These are phyloP conservation scores for Pholis gunnellus DNA, from an alignment of 2,113 vertebrate genomes.

Conservation along the genomic window DNA sequence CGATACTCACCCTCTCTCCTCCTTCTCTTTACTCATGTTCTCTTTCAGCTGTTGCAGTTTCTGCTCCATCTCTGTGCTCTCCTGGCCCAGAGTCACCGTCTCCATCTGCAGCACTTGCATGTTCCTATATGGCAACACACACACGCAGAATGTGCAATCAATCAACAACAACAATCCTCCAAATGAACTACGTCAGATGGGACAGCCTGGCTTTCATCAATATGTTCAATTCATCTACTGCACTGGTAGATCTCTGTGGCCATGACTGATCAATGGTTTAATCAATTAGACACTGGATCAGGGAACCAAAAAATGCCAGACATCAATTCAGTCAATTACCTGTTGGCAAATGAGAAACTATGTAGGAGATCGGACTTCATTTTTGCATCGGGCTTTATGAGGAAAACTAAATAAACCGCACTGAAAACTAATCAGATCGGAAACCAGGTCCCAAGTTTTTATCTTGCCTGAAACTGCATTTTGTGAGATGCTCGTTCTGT, in stretches of 20 bases:
- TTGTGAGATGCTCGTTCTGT: conserved; percentile 37
- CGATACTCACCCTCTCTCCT: conserved; percentile 88
- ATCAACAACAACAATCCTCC: conserved; percentile 68
- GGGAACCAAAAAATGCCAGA: conserved; percentile 42
- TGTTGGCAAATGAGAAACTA: conserved; percentile 66
- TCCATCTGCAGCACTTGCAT: conserved; percentile 84
- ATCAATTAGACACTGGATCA: conserved; percentile 73
- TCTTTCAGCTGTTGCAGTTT: conserved; percentile 87
- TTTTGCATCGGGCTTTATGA: conserved; percentile 19
- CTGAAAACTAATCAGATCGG: conserved; percentile 11
- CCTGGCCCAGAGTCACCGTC: conserved; percentile 84
- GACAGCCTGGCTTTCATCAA: conserved; percentile 54
- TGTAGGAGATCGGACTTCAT: conserved; percentile 20
- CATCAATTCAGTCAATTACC: conserved; percentile 71
- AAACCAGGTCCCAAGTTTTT: conserved; percentile 30
- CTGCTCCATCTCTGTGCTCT: conserved; percentile 89
- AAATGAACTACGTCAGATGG: conserved; percentile 64
- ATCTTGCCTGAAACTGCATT: conserved; percentile 34
- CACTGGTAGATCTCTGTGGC: conserved; percentile 46
- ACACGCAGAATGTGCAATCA: conserved; percentile 55
- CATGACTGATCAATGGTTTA: conserved; percentile 68
- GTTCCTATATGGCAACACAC: conserved; percentile 85
- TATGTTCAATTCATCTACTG: conserved; percentile 67
- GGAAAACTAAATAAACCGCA: conserved; percentile 18
- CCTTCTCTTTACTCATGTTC: conserved; percentile 87